Evolutionary conservation across 2,113 vertebrate genomes (phyloP).

Genomic region (Vombatus ursinus): DNA sequence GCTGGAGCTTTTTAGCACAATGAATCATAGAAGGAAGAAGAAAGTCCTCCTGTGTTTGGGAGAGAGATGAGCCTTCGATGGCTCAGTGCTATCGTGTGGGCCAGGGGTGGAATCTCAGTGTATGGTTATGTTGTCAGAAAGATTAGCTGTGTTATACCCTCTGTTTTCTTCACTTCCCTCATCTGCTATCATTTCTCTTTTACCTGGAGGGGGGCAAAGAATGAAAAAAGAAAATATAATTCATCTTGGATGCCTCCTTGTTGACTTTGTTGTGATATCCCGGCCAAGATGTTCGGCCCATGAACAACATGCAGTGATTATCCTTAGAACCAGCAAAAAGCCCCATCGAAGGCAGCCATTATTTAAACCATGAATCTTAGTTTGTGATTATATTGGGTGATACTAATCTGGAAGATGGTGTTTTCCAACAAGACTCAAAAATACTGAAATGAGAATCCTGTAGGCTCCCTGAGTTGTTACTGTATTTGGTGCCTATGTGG

Average conservation of each 20-base stretch:
- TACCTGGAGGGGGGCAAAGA: not conserved
- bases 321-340: slow-evolving; percentile 49
- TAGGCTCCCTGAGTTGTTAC: slow-evolving; percentile 18
- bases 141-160: not conserved
- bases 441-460: slow-evolving; percentile 57
- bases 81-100: rapidly evolving
- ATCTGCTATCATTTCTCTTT: not conserved
- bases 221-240: not conserved
- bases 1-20: not conserved
- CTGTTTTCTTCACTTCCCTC: not conserved
- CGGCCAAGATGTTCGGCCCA: slow-evolving; percentile 45
- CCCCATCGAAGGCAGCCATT: slow-evolving; percentile 32
- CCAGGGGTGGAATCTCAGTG: not conserved
- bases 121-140: not conserved
- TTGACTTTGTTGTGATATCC: slow-evolving; percentile 29
- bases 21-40: not conserved
- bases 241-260: slow-evolving; percentile 31
- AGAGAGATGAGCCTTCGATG: slow-evolving; percentile 10
- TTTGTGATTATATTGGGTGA: slow-evolving; percentile 57
- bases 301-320: slow-evolving; percentile 31
- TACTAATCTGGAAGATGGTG: slow-evolving; percentile 52
- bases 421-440: slow-evolving; percentile 77
- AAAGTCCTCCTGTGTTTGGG: not conserved
- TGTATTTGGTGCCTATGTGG: slow-evolving; percentile 31
- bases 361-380: slow-evolving; percentile 66